Conservation (phyloP, 2,113 vertebrate species). For the Stictonetta naevosa region DNA sequence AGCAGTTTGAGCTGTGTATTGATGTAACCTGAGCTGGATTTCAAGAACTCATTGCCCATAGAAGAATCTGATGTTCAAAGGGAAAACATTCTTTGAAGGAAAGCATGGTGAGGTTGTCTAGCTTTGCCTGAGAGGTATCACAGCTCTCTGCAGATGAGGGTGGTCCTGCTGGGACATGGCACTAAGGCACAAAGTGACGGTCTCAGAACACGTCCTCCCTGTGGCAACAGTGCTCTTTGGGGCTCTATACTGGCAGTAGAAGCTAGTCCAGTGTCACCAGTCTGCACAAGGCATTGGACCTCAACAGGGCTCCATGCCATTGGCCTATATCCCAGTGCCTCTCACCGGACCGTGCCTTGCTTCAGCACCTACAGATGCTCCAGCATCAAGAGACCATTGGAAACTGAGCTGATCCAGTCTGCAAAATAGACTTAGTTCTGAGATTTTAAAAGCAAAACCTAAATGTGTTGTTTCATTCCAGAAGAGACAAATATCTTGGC, state of each 20-base stretch:
- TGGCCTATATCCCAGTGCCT: background rate
- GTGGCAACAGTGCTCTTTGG: background rate
- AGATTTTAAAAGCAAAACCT: background rate
- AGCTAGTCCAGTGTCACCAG: background rate
- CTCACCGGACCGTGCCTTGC: background rate
- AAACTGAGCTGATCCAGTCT: background rate
- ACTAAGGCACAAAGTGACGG: background rate
- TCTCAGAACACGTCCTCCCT: background rate
- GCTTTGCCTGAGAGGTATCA: background rate
- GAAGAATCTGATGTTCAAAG: background rate
- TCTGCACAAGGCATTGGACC: background rate
- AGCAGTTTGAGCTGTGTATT: background rate
- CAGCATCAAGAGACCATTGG: background rate
- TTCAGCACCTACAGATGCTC: background rate
- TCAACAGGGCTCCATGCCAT: background rate
- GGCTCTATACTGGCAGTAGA: background rate
- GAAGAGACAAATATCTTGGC: background rate
- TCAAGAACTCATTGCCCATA: rapidly evolving
- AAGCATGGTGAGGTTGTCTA: background rate
- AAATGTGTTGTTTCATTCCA: background rate
- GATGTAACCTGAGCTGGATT: background rate
- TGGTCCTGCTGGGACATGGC: background rate
- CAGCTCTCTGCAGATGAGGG: background rate
- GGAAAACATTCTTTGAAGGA: background rate
- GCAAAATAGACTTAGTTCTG: background rate